Percentiles rank a stretch among this genome's conserved stretches.
phyloP scores from a whole-genome alignment of 2,888 invertebrate species.

The Zeuzera pyrina region DNA sequence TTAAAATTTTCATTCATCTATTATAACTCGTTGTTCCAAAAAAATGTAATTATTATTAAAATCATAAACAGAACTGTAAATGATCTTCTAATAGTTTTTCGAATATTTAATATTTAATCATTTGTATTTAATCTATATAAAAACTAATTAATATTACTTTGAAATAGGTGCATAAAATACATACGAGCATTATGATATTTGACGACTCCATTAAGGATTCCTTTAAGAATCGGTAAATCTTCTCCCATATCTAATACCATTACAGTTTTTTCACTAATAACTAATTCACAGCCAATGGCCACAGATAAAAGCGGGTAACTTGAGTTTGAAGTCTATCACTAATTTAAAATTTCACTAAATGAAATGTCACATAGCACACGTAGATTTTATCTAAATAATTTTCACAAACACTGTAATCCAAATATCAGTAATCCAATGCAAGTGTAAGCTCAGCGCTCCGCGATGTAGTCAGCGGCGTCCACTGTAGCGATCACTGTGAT shows the following conservation, averaged over 20 bases:
- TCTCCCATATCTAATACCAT: constrained; percentile 83
- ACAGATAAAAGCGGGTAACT: constrained; percentile 64
- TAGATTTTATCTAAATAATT: constrained; percentile 20
- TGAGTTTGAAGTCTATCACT: constrained; percentile 23
- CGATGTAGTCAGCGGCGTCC: constrained; percentile 36
- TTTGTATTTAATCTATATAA: constrained; percentile 5
- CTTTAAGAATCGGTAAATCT: constrained; percentile 92
- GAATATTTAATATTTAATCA: constrained; percentile 1
- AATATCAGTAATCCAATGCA: constrained; percentile 48
- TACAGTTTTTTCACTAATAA: constrained; percentile 55
- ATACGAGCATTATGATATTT: constrained; percentile 95
- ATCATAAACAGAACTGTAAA: too few relatives aligned
- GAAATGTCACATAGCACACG: constrained; percentile 50
- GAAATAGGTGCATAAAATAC: constrained; percentile 72
- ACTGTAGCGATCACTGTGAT: constrained; percentile 39
- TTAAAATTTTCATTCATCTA: too few relatives aligned
- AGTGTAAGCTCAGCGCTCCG: constrained; percentile 27
- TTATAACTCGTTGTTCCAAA: too few relatives aligned
- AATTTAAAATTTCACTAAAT: constrained; percentile 25
- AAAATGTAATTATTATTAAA: too few relatives aligned
- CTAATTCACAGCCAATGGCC: constrained; percentile 68
- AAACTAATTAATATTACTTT: constrained; percentile 14
- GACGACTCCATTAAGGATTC: constrained; percentile 91
- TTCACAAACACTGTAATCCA: constrained; percentile 66
- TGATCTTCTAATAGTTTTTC: too few relatives aligned